Percentiles rank a stretch among this genome's conserved stretches.
These are phyloP conservation scores for Lycocerus yunnanus DNA, from an alignment of 2,888 invertebrate genomes.

Conservation along the genomic window DNA sequence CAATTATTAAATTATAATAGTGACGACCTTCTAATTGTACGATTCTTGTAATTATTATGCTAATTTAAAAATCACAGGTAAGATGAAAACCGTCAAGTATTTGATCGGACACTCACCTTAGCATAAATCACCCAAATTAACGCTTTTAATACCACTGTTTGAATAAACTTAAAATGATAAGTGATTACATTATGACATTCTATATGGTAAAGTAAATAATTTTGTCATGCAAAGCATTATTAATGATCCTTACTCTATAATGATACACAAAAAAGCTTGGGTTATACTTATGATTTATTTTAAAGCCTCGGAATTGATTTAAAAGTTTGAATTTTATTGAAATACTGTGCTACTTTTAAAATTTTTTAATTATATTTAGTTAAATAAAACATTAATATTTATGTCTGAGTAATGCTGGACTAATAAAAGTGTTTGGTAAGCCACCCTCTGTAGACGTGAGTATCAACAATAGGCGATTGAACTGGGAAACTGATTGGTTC, in stretches of 20 bases:
- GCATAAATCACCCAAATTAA: constrained; percentile 6
- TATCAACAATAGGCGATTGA: constrained; percentile 46
- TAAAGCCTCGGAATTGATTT: constrained; percentile 7
- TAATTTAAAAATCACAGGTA: background rate
- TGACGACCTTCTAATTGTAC: background rate
- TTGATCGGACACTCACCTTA: background rate
- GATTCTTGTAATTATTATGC: background rate
- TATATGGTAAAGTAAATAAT: constrained; percentile 52
- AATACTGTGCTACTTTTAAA: background rate
- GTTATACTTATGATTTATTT: constrained; percentile 23
- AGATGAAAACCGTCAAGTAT: background rate
- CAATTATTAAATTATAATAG: background rate
- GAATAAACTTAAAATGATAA: constrained; percentile 42
- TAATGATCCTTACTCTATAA: constrained; percentile 49
- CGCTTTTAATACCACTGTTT: constrained; percentile 9
- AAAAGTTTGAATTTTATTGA: background rate
- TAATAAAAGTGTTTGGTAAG: constrained; percentile 34
- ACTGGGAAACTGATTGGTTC: constrained; percentile 49
- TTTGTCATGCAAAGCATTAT: constrained; percentile 53
- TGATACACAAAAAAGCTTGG: constrained; percentile 42
- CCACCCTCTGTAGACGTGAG: constrained; percentile 34
- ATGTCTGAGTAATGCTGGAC: constrained; percentile 19
- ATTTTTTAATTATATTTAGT: background rate
- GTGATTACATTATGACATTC: constrained; percentile 53
- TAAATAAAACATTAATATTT: constrained; percentile 1